A percentile compares a stretch with the other conserved stretches of the same genome.
Evolutionary conservation across 2,797 vertebrate species (phyloP).

Genomic region (Triplophysa yarkandensis): DNA sequence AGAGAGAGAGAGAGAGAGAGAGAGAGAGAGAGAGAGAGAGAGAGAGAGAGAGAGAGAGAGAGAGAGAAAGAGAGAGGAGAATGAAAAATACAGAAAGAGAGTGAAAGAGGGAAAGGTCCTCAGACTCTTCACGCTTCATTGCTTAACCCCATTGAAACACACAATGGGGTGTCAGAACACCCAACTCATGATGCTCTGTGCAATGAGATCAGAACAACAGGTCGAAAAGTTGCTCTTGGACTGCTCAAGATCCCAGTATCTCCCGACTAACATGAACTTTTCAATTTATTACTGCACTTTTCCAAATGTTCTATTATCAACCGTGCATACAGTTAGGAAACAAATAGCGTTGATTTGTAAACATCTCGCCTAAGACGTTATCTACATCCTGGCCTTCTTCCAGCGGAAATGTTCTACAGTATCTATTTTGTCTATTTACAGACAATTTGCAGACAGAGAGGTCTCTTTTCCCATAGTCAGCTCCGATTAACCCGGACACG

Average conservation of each 20-base stretch:
- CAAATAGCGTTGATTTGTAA: too few species aligned
- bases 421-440: conserved; percentile 8
- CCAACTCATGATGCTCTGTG: neutral
- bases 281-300: neutral
- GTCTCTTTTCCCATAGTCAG: conserved; percentile 20
- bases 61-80: conserved; percentile 23
- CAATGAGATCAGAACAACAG: conserved; percentile 16
- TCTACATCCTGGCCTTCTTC: neutral
- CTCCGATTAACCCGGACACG: conserved; percentile 43
- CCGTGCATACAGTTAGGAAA: neutral
- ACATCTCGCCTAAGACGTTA: neutral
- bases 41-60: conserved; percentile 17
- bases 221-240: neutral
- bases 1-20: conserved; percentile 27
- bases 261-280: conserved; percentile 24
- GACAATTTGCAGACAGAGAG: conserved; percentile 6
- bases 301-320: neutral
- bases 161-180: conserved; percentile 31
- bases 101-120: conserved; percentile 14
- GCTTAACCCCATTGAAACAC: conserved; percentile 36
- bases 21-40: neutral
- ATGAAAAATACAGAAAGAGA: conserved; percentile 3
- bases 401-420: neutral
- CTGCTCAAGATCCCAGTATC: conserved; percentile 4
- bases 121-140: conserved; percentile 28